A percentile compares a stretch with the other conserved stretches of the same genome.
These are phyloP conservation scores for Tipula helvola DNA, from an alignment of 2,888 invertebrate genomes.

Conservation along the genomic window DNA sequence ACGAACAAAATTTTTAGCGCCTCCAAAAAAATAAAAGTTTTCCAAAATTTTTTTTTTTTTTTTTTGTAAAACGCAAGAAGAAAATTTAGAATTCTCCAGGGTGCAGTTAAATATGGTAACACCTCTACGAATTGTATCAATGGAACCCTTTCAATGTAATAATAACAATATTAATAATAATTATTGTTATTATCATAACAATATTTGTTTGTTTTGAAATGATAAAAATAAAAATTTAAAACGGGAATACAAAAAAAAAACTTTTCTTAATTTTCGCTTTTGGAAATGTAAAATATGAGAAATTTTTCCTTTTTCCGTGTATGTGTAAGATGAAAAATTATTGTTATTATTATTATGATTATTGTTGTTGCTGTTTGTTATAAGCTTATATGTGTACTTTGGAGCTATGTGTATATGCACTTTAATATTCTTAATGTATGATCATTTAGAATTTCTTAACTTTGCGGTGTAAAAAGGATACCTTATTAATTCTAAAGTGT, in stretches of 20 bases:
- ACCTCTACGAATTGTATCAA: constrained; percentile 5
- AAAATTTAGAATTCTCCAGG: background rate
- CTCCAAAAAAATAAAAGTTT: background rate
- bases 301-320: background rate
- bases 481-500: background rate
- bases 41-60: background rate
- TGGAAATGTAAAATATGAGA: background rate
- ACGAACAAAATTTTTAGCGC: background rate
- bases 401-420: background rate
- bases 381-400: background rate
- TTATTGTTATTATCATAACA: background rate
- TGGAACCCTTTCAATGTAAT: constrained; percentile 9
- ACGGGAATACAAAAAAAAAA: background rate
- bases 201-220: background rate
- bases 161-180: constrained; percentile 4
- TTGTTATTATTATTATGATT: background rate
- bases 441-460: background rate
- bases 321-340: background rate
- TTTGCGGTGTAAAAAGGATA: background rate
- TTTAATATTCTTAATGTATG: background rate
- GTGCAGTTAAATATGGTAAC: constrained; percentile 9
- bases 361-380: background rate
- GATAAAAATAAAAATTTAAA: background rate
- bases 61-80: background rate
- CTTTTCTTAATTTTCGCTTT: background rate